These are phyloP conservation scores for Nasonia oneida DNA, from an alignment of 2,888 invertebrate genomes.

Conservation along the genomic window DNA sequence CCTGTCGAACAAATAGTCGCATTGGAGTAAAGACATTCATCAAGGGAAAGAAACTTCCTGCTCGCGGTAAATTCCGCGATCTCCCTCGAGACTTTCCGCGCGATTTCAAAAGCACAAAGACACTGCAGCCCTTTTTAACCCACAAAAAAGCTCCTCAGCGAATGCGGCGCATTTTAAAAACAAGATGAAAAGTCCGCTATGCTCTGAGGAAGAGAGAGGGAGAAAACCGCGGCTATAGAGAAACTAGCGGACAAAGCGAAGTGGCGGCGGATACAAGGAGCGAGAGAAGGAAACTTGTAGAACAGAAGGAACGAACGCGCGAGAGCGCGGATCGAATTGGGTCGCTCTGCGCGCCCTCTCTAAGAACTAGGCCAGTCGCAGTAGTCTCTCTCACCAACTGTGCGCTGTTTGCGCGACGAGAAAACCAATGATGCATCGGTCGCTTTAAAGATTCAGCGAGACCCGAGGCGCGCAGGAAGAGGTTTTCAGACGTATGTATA, in stretches of 20 bases:
- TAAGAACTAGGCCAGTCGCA: conserved; percentile 32
- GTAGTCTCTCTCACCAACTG: not conserved
- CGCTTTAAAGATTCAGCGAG: not conserved
- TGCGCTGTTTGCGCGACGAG: not conserved
- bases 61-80: not conserved
- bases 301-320: conserved; percentile 27
- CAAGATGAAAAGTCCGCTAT: conserved; percentile 45
- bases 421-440: conserved; percentile 2
- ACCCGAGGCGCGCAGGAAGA: not conserved
- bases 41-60: not conserved
- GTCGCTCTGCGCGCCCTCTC: conserved; percentile 14
- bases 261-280: conserved; percentile 5
- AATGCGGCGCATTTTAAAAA: conserved; percentile 33
- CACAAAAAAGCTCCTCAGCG: conserved; percentile 16
- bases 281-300: not conserved
- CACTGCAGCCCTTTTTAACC: not conserved
- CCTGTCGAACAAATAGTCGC: too few relatives aligned
- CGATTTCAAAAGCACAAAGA: conserved; percentile 6
- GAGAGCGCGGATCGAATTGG: conserved; percentile 43
- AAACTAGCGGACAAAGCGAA: conserved; percentile 14
- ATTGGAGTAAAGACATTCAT: too few relatives aligned
- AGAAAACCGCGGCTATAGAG: not conserved
- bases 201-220: not conserved
- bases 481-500: not conserved
- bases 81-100: not conserved